phyloP scores from a whole-genome alignment of 1,140 invertebrate genomes.

The Ostrea edulis region DNA sequence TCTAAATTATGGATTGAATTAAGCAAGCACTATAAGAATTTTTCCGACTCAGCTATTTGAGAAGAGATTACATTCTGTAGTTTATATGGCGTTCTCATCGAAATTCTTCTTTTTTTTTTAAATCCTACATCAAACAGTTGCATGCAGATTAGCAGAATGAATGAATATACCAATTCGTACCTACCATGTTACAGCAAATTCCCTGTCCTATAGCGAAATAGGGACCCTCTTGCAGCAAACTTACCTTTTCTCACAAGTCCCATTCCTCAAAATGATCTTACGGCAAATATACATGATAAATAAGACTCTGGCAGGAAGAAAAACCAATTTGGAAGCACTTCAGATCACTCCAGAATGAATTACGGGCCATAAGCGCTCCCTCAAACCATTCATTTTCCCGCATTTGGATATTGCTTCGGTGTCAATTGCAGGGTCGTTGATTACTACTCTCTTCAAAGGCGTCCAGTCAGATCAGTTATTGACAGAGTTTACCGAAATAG shows the following conservation, averaged over 20 bases:
- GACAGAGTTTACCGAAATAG: neutral
- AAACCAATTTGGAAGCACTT: neutral
- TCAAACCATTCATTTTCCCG: slow-evolving; percentile 8
- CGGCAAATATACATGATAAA: slow-evolving; percentile 15
- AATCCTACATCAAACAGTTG: too few species aligned
- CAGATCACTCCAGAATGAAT: neutral
- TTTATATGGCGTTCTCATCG: neutral
- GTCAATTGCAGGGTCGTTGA: slow-evolving; percentile 14
- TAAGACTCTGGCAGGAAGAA: neutral
- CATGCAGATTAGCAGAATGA: neutral
- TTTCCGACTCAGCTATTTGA: neutral
- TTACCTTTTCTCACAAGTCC: neutral
- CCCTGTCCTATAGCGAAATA: neutral
- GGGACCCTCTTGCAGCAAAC: neutral
- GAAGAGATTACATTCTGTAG: neutral
- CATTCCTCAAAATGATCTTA: neutral
- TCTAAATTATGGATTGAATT: too few species aligned
- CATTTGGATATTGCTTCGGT: slow-evolving; percentile 20
- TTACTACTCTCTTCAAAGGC: slow-evolving; percentile 10
- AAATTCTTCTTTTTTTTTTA: too few species aligned
- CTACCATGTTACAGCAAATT: neutral
- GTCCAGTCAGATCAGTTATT: neutral
- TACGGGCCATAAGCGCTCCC: neutral
- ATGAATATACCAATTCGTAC: neutral
- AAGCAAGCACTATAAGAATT: neutral